These are phyloP conservation scores for Herminia tarsipennalis DNA, from an alignment of 2,888 invertebrate species.

Conservation along the genomic window DNA sequence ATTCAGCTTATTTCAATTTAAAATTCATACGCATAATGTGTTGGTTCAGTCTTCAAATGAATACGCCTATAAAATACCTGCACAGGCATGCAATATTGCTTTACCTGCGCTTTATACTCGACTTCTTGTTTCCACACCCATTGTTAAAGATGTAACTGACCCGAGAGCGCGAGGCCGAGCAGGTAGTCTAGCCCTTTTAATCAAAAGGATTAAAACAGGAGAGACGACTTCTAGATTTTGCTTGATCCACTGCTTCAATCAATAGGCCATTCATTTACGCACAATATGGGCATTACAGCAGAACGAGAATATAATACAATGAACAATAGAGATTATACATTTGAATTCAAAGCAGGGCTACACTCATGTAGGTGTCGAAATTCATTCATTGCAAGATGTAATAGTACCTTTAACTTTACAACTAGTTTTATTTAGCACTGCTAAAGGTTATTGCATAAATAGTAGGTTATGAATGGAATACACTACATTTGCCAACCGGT, in stretches of 20 bases:
- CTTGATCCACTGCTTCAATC: slow-evolving; percentile 17
- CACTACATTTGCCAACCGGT: slow-evolving; percentile 28
- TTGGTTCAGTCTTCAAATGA: slow-evolving; percentile 22
- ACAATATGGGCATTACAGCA: slow-evolving; percentile 30
- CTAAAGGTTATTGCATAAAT: slow-evolving; percentile 31
- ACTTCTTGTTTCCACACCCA: slow-evolving; percentile 53
- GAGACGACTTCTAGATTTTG: slow-evolving; percentile 6
- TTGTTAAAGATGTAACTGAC: slow-evolving; percentile 66
- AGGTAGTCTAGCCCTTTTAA: slow-evolving; percentile 53
- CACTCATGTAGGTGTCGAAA: slow-evolving; percentile 38
- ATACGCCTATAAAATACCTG: slow-evolving; percentile 45
- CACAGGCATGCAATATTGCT: slow-evolving; percentile 32
- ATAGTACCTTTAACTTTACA: slow-evolving; percentile 13
- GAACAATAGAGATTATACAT: slow-evolving; percentile 42
- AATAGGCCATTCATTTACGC: slow-evolving; percentile 28
- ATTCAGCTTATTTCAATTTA: too few relatives aligned
- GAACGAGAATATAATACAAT: slow-evolving; percentile 35
- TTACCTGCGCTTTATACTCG: slow-evolving; percentile 40
- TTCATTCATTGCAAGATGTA: slow-evolving; percentile 36
- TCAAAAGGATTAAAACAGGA: slow-evolving; percentile 30
- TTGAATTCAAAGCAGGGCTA: slow-evolving; percentile 32
- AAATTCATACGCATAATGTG: too few relatives aligned
- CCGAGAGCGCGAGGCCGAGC: slow-evolving; percentile 57
- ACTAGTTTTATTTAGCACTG: slow-evolving; percentile 6
- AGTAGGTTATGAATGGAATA: slow-evolving; percentile 23